These are phyloP conservation scores for Lithobates pipiens DNA, from an alignment of 2,797 vertebrate species.

Conservation along the genomic window DNA sequence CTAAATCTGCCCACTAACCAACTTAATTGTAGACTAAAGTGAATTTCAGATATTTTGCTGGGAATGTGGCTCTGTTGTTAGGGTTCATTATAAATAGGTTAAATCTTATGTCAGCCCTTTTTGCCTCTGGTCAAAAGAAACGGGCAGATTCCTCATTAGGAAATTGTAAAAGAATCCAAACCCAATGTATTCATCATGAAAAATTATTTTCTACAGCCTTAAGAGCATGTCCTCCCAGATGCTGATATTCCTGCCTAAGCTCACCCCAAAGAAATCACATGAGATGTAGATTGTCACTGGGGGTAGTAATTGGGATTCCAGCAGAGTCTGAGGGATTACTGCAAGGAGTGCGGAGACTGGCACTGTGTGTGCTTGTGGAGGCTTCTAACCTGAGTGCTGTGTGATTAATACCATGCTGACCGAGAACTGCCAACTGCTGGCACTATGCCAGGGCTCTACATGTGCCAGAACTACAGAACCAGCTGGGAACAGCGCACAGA, in stretches of 20 bases:
- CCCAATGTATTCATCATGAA: not conserved
- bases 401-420: not conserved
- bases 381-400: not conserved
- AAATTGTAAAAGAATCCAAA: not conserved
- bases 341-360: not conserved
- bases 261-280: not conserved
- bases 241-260: conserved; percentile 1
- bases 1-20: not conserved
- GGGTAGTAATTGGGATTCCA: conserved; percentile 11
- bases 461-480: too few species aligned
- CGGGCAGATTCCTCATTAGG: conserved; percentile 21
- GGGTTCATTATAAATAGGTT: not conserved
- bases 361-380: not conserved
- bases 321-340: conserved; percentile 23
- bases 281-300: conserved; percentile 3
- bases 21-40: not conserved
- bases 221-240: not conserved
- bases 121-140: conserved; percentile 5
- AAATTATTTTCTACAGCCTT: not conserved
- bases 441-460: not conserved
- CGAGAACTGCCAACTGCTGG: not conserved
- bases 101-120: not conserved
- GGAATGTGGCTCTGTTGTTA: not conserved
- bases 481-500: not conserved
- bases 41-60: not conserved